These are phyloP conservation scores for Dissostichus mawsoni DNA, from an alignment of 2,113 vertebrate genomes.

Conservation along the genomic window DNA sequence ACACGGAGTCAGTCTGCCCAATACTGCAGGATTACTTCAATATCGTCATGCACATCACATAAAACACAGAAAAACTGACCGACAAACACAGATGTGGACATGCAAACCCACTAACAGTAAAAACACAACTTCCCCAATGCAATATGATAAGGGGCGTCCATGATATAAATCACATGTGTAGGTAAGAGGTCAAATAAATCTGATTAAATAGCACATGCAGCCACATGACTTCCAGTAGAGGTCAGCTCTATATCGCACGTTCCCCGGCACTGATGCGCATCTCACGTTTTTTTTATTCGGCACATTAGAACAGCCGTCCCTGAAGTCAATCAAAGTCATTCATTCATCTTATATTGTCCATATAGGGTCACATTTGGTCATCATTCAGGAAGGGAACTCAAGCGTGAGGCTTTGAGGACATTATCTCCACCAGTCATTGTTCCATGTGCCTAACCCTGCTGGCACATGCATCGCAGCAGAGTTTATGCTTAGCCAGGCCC, in stretches of 20 bases:
- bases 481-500: constrained; percentile 22
- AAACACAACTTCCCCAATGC: neutral
- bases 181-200: constrained; percentile 61
- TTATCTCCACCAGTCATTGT: constrained; percentile 34
- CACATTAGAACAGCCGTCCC: constrained; percentile 24
- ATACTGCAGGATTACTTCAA: too few relatives aligned
- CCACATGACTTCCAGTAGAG: constrained; percentile 56
- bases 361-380: constrained; percentile 42
- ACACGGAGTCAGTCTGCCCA: neutral
- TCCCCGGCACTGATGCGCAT: constrained; percentile 14
- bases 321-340: constrained; percentile 61
- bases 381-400: constrained; percentile 38
- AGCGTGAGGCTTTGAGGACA: constrained; percentile 40
- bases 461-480: constrained; percentile 9
- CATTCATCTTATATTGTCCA: constrained; percentile 38
- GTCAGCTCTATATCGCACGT: constrained; percentile 58
- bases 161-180: constrained; percentile 24
- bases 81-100: too few relatives aligned
- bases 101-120: neutral
- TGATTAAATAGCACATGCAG: constrained; percentile 53
- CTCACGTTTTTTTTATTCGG: constrained; percentile 10
- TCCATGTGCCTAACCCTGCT: constrained; percentile 31
- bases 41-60: too few relatives aligned
- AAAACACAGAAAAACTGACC: too few relatives aligned
- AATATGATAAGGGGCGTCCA: constrained; percentile 10